Base-by-base conservation (phyloP, 2,113 vertebrate genomes). In the Trematocara marginatum region DNA sequence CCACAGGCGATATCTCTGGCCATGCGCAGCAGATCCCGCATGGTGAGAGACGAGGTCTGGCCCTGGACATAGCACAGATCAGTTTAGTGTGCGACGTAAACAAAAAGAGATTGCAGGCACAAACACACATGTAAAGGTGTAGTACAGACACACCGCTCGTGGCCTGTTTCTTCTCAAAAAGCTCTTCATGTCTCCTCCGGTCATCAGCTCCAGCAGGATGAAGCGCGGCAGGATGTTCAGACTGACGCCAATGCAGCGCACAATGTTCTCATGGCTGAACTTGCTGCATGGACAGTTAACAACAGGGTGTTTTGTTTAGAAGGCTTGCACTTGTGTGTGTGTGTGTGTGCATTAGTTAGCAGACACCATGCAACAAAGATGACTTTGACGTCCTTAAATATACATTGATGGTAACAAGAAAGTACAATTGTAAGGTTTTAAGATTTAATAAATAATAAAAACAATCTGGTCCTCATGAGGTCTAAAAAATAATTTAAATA, bases 191-290 rank as follows among this genome's bases (percentile, higher is more conserved):
- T 98, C 98, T 88, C 97, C 98, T 81, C 97, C 97, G 23, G 97
- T 97, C 98, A 99, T 99, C 66, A 99, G 96, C 92, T 99, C 97
- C 81, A 98, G 96, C 86, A 99, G 96, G 89, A 99, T 98, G 92
- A 99, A 98, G 38, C 95, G 96, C 10, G 97, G 97, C 81, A 97
- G 94, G 1, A 96, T 97, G 95, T 96, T 96, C 1, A 99, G 96
- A 87, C 97, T 98, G 57, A 98, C 98, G 3, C 98, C 98, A 0
- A 98, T 95, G 81, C 97, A 98, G 69, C 94, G 95, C 81, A 97
- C 97, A 0, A 97, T 98, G 78, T 98, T 99, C 91, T 97, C 97
- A 89, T 98, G 97, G 90, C 86, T 98, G 95, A 99, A 98, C 87
- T 98, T 98, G 89, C 97, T 99, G 95, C 29, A 4, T 8, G 15